phyloP scores from a whole-genome alignment of 2,888 invertebrate genomes.

The Aromia moschata region DNA sequence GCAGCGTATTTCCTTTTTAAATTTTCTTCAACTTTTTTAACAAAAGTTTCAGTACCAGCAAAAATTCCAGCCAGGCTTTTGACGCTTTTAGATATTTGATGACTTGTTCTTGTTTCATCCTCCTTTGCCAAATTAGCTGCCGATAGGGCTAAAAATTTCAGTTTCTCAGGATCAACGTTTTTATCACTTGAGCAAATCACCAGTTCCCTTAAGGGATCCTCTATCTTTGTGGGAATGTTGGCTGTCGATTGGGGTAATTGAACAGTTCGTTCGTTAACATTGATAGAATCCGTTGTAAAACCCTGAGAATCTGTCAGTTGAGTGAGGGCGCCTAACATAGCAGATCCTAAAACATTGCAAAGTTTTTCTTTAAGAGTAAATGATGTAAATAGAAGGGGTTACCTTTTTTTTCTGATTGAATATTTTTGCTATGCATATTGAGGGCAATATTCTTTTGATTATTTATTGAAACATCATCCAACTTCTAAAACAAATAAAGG shows the following conservation, averaged over 20 bases:
- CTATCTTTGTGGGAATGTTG: slow-evolving; percentile 32
- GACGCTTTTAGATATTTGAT: slow-evolving; percentile 47
- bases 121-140: slow-evolving; percentile 69
- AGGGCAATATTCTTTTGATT: slow-evolving; percentile 43
- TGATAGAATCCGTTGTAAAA: slow-evolving; percentile 22
- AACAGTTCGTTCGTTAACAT: slow-evolving; percentile 23
- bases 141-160: slow-evolving; percentile 69
- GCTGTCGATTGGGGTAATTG: slow-evolving; percentile 28
- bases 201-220: slow-evolving; percentile 73
- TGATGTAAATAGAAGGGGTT: too few species aligned
- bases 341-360: slow-evolving; percentile 24
- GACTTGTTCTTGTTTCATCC: slow-evolving; percentile 57
- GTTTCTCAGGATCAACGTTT: slow-evolving; percentile 61
- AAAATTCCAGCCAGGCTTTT: slow-evolving; percentile 61
- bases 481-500: slow-evolving; percentile 39
- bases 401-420: slow-evolving; percentile 3
- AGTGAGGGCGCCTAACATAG: slow-evolving; percentile 55
- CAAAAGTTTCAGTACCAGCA: slow-evolving; percentile 58
- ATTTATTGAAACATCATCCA: slow-evolving; percentile 44
- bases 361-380: too few species aligned
- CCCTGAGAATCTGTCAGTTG: slow-evolving; percentile 55
- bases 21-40: slow-evolving; percentile 59
- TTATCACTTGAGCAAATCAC: slow-evolving; percentile 67
- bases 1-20: slow-evolving; percentile 60
- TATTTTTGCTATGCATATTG: slow-evolving; percentile 22